Evolutionary conservation across 2,113 vertebrate genomes (phyloP).

Genomic region (Ammospiza nelsoni): DNA sequence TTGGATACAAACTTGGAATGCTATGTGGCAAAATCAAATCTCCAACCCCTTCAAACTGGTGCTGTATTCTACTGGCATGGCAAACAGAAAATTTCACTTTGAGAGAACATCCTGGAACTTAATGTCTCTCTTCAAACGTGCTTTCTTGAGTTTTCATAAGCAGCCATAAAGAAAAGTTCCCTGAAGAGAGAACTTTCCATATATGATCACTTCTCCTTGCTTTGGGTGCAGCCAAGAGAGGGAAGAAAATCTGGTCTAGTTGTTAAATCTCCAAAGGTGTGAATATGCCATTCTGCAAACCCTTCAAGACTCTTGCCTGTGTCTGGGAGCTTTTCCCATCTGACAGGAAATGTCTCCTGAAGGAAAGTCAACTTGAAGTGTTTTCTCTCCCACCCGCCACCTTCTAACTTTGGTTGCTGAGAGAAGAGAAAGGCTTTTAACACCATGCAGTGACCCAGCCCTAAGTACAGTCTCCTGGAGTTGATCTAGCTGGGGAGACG

Average conservation of each 20-base stretch:
- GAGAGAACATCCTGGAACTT: not conserved
- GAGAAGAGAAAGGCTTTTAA: slow-evolving; percentile 70
- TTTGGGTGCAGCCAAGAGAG: not conserved
- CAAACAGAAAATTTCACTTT: not conserved
- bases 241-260: not conserved
- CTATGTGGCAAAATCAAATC: not conserved
- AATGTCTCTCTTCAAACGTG: not conserved
- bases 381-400: slow-evolving; percentile 55
- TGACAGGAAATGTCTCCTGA: slow-evolving; percentile 17
- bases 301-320: not conserved
- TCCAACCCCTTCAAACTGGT: not conserved
- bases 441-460: slow-evolving; percentile 47
- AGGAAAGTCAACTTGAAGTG: slow-evolving; percentile 38
- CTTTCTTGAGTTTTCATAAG: not conserved
- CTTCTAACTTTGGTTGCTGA: slow-evolving; percentile 43
- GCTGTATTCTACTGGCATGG: not conserved
- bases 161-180: not conserved
- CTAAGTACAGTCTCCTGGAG: slow-evolving; percentile 56
- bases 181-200: not conserved
- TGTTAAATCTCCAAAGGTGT: not conserved
- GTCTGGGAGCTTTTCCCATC: not conserved
- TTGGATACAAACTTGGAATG: not conserved
- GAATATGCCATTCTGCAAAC: not conserved
- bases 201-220: not conserved
- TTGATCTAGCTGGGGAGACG: slow-evolving; percentile 55